Percentiles rank a stretch among this genome's conserved stretches.
Conservation (phyloP, 1,140 invertebrate genomes). For the Drosophila oshimai region DNA sequence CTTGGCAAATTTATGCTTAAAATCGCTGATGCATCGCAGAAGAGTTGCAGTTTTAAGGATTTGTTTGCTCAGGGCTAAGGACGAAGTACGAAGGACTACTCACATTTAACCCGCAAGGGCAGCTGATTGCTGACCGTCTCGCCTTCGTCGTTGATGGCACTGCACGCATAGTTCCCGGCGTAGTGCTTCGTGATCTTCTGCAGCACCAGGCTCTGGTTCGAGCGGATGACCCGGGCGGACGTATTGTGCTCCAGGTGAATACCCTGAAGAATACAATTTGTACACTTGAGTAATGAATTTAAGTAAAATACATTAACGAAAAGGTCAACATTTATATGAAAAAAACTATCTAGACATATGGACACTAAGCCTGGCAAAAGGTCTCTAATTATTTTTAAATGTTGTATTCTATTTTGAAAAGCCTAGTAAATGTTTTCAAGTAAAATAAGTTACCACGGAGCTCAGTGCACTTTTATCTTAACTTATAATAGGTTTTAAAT, state of each 20-base stretch:
- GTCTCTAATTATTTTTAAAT: too few relatives aligned
- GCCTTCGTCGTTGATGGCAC: slow-evolving; percentile 90
- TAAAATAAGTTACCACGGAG: too few relatives aligned
- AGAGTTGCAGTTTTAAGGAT: slow-evolving; percentile 20
- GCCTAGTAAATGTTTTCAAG: too few relatives aligned
- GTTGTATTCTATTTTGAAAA: too few relatives aligned
- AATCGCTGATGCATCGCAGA: slow-evolving; percentile 52
- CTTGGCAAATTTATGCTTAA: slow-evolving; percentile 57
- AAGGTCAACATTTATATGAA: too few relatives aligned
- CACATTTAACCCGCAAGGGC: slow-evolving; percentile 91
- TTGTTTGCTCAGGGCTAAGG: neutral
- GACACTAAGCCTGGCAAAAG: too few relatives aligned
- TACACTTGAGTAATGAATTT: too few relatives aligned
- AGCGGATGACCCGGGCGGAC: slow-evolving; percentile 90
- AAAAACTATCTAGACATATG: too few relatives aligned
- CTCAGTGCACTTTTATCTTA: too few relatives aligned
- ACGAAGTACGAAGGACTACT: slow-evolving; percentile 83
- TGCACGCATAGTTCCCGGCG: slow-evolving; percentile 91
- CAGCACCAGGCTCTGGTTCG: slow-evolving; percentile 92
- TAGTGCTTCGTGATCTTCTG: slow-evolving; percentile 91
- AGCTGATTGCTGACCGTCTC: slow-evolving; percentile 91
- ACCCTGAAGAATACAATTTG: slow-evolving; percentile 87
- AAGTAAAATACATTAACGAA: too few relatives aligned
- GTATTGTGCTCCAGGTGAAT: slow-evolving; percentile 90
- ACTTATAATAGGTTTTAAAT: too few relatives aligned